phyloP scores from a whole-genome alignment of 2,888 invertebrate genomes.

The Mimumesa dahlbomi region DNA sequence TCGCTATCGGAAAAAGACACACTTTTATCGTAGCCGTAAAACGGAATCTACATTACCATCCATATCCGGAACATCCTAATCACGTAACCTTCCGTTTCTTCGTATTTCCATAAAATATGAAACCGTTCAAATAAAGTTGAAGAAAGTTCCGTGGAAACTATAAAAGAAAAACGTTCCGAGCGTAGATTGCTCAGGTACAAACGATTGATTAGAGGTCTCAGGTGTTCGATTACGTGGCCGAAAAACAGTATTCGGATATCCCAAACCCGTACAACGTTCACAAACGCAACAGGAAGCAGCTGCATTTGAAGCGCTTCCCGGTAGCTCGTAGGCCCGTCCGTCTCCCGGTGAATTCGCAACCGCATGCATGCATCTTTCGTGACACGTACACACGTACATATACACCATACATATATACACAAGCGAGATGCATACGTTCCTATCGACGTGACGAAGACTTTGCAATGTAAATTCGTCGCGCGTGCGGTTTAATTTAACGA shows the following conservation, averaged over 20 bases:
- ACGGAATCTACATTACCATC: neutral
- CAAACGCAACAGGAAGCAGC: neutral
- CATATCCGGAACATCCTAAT: neutral
- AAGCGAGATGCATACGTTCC: conserved; percentile 1
- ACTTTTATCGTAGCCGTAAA: neutral
- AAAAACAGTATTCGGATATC: too few species aligned
- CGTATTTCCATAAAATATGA: neutral
- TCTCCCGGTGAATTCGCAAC: neutral
- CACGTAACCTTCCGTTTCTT: neutral
- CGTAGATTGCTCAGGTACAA: too few species aligned
- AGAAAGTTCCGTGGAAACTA: neutral
- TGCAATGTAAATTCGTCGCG: conserved; percentile 45
- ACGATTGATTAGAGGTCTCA: too few species aligned
- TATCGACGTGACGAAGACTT: conserved; percentile 46
- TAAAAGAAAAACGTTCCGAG: too few species aligned
- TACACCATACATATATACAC: neutral
- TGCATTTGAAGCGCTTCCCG: neutral
- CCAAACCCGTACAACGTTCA: neutral
- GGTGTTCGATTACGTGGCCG: too few species aligned
- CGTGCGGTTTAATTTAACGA: conserved; percentile 53
- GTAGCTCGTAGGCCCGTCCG: neutral
- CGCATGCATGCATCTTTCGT: neutral
- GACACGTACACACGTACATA: neutral
- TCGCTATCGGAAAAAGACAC: conserved; percentile 7
- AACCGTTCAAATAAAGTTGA: too few species aligned